Evolutionary conservation across 2,888 invertebrate species (phyloP).

Genomic region (Anagyrus pseudococci): DNA sequence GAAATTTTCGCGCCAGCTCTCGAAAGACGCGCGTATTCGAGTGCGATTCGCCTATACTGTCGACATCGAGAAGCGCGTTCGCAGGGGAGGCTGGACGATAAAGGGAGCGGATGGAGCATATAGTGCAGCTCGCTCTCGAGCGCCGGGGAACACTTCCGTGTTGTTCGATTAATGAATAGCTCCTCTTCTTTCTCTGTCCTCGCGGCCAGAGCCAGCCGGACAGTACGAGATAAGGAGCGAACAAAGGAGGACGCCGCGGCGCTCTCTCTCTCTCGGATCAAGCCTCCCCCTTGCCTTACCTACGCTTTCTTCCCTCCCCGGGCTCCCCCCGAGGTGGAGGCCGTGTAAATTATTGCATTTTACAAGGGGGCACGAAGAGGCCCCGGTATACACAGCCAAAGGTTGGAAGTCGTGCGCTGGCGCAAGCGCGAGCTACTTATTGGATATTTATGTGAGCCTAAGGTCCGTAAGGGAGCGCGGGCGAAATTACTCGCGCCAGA

Average conservation of each 20-base stretch:
- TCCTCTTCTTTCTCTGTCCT: slow-evolving; percentile 41
- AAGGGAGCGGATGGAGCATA: slow-evolving; percentile 15
- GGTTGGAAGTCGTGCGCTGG: slow-evolving; percentile 5
- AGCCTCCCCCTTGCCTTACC: slow-evolving; percentile 3
- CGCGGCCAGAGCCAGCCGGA: slow-evolving; percentile 45
- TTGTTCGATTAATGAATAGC: slow-evolving; percentile 62
- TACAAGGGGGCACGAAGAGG: slow-evolving; percentile 7
- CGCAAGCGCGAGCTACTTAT: background rate
- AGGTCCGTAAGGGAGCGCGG: background rate
- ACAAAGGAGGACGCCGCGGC: slow-evolving; percentile 29
- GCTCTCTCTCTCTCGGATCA: slow-evolving; percentile 11
- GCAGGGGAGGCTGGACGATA: too few relatives aligned
- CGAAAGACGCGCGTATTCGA: too few relatives aligned
- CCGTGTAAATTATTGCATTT: slow-evolving; percentile 31
- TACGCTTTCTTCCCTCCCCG: slow-evolving; percentile 5
- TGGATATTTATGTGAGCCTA: background rate
- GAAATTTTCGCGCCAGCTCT: too few relatives aligned
- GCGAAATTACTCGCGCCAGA: background rate
- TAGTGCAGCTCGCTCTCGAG: slow-evolving; percentile 40
- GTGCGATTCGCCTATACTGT: too few relatives aligned
- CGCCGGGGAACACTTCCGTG: slow-evolving; percentile 48
- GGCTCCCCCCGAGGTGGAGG: too few relatives aligned
- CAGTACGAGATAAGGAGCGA: slow-evolving; percentile 44
- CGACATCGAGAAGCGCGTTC: too few relatives aligned
- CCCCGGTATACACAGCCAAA: background rate